Base-by-base conservation (phyloP, 2,888 invertebrate species). In the Tachina grossa region DNA sequence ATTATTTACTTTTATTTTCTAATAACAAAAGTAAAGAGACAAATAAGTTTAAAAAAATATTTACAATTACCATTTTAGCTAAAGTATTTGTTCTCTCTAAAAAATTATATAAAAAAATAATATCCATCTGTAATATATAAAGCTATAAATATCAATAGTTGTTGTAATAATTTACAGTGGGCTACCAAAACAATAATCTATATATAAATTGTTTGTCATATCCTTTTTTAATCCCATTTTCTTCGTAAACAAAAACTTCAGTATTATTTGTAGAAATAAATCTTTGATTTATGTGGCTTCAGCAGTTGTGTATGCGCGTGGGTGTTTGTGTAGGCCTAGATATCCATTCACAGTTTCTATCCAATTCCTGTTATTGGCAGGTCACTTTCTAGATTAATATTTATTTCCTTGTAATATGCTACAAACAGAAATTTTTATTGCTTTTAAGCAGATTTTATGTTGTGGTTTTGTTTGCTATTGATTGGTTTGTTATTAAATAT, bases 131-230 rank as follows among this genome's bases (percentile, higher is more conserved):
- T 22, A 31, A 16, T n/a, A 76, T 47, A 49, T 47, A 14, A 57
- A 45, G 66, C 6, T 13, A 66, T 76, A 66, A 66, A 76, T 76
- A 66, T 65, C 19, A 41, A 49, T n/a, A n/a, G n/a, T n/a, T 53
- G 65, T 55, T 55, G 16, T 2, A 22, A 55, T 55, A 53, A 45
- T 65, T 49, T 49, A 31, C 1, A 49, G 43, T 68, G 51, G 65
- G 66, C 59, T 41, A 5, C 19, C 31, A 68, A 13, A 49, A 6
- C 68, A 59, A 59, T 75, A 45, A 57, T 77, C 19, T 59, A 11
- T 66, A 47, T 51, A 14, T 66, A 57, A 55, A 55, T 55, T 14
- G 14, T 76, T 66, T 76, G 16, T 66, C 39, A 55, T 53, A 39
- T 75, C 22, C 22, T 53, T 65, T 66, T 66, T 76, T 3, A n/a